These are phyloP conservation scores for Rhincodon typus DNA, from an alignment of 2,797 vertebrate genomes.

Conservation along the genomic window DNA sequence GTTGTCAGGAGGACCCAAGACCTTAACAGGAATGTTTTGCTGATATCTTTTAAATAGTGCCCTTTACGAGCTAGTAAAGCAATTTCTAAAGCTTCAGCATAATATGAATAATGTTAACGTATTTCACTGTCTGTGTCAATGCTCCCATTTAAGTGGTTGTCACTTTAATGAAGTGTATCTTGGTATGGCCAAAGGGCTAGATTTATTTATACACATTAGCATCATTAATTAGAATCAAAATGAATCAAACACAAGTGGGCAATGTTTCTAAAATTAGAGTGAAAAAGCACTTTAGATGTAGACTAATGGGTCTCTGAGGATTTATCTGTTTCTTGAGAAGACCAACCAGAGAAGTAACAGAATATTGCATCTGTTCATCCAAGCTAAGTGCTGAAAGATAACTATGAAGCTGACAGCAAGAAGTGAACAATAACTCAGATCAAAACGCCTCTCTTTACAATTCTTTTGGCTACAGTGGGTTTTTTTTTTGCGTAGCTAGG, in stretches of 20 bases:
- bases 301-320: constrained; percentile 14
- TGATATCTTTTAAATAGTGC: neutral
- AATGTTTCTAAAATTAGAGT: constrained; percentile 28
- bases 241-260: neutral
- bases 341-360: neutral
- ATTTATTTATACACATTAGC: constrained; percentile 30
- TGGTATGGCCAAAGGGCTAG: neutral
- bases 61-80: neutral
- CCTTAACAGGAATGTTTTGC: neutral
- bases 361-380: constrained; percentile 15
- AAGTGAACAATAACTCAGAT: neutral
- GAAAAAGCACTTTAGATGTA: neutral
- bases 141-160: neutral
- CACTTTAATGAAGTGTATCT: constrained; percentile 17
- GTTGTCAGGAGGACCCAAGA: neutral
- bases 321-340: constrained; percentile 1
- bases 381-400: constrained; percentile 12
- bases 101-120: neutral
- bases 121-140: neutral
- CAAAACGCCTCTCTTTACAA: neutral
- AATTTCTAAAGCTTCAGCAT: neutral
- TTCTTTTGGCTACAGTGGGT: too few relatives aligned
- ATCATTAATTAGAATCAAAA: constrained; percentile 29
- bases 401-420: neutral
- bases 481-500: too few relatives aligned